Base-by-base conservation (phyloP, 2,113 vertebrate species). In the Osmerus mordax region DNA sequence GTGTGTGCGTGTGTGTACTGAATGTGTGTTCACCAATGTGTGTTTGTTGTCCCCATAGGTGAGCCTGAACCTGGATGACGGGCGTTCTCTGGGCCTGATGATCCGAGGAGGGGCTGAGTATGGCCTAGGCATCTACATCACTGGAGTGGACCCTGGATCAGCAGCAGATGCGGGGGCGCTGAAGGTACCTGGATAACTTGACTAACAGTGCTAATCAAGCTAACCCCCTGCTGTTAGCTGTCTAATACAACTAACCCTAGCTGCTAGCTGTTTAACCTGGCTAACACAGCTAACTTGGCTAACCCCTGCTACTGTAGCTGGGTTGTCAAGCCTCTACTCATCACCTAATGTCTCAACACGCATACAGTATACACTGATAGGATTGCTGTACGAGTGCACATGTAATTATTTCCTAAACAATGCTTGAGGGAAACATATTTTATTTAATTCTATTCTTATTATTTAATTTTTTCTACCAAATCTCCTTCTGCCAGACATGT, bases 101-200 rank as follows among this genome's bases (percentile, higher is more conserved):
- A 96, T 99, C 83, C 90, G 97, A 5, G 97, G 97, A 23, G 97
- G 97, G 25, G 95, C 95, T 0, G 97, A 99, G 58, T 99, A 98
- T 9, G 93, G 94, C 36, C 87, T 99, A 56, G 97, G 96, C 59
- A 96, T 99, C 79, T 99, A 97, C 82, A 93, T 99, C 88, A 96
- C 96, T 0, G 97, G 97, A 0, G 95, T 99, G 80, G 97, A 99
- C 82, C 88, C 91, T 0, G 96, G 94, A 68, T 97, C 96, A 0
- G 97, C 96, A 76, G 95, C 96, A 5, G 95, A 99, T 56, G 89
- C 86, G 70, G 91, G 94, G 0, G 95, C 93, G 19, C 85, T 99
- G 55, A 97, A 97, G 96, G 97, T 99, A 89, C 71, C 86, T 1
- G 0, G 14, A 51, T 7, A 4, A 21, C 56, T 11, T 47, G 36